A percentile compares a stretch with the other conserved stretches of the same genome.
Conservation (phyloP, 2,888 invertebrate species). For the Anorthoa munda region DNA sequence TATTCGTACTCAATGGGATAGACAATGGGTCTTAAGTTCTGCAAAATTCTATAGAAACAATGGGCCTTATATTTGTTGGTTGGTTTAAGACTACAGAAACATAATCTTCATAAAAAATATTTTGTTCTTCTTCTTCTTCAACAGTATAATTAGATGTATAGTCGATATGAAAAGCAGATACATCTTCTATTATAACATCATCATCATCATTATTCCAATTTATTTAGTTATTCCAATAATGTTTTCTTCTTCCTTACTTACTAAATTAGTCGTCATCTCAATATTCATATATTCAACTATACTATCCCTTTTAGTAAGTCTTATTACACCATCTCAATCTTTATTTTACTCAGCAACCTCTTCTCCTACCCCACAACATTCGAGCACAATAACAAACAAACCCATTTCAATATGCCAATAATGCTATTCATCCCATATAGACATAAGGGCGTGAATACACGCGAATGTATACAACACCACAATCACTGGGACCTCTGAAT, state of each 20-base stretch:
- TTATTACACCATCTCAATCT: not conserved
- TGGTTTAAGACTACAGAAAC: no score
- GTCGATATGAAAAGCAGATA: no score
- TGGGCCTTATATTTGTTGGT: not conserved
- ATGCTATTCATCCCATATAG: conserved; percentile 37
- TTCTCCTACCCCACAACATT: not conserved
- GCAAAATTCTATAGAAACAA: not conserved
- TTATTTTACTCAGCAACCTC: not conserved
- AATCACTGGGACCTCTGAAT: conserved; percentile 45
- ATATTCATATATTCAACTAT: not conserved
- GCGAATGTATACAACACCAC: conserved; percentile 29
- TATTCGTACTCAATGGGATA: not conserved
- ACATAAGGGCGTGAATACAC: conserved; percentile 46
- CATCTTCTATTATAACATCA: no score
- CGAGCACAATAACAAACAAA: conserved; percentile 22
- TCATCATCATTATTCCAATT: no score
- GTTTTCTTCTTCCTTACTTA: no score
- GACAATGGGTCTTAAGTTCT: not conserved
- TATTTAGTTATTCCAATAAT: no score
- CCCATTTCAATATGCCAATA: conserved; percentile 30
- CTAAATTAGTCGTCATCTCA: no score
- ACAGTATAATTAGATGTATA: no score
- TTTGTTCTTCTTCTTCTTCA: no score
- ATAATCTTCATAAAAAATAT: no score
- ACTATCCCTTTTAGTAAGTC: not conserved